phyloP scores from a whole-genome alignment of 2,888 invertebrate genomes.

The Periphyllus acericola region DNA sequence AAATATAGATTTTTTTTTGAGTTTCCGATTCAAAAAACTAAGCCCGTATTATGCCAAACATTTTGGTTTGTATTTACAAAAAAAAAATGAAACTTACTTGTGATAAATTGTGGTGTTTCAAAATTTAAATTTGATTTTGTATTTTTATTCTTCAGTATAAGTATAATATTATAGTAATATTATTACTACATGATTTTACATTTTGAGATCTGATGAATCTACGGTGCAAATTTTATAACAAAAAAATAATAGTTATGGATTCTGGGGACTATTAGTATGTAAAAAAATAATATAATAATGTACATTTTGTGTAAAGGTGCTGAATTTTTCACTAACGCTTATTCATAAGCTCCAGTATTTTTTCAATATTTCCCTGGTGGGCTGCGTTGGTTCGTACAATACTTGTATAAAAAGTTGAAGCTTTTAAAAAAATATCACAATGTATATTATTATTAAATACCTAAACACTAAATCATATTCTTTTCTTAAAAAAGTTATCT shows the following conservation, averaged over 20 bases:
- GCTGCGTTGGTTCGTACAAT: neutral
- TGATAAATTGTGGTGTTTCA: too few relatives aligned
- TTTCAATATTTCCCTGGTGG: constrained; percentile 18
- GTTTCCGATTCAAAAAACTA: too few relatives aligned
- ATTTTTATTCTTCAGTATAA: too few relatives aligned
- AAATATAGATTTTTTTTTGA: too few relatives aligned
- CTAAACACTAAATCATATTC: constrained; percentile 25
- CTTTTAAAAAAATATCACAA: neutral
- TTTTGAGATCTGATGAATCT: neutral
- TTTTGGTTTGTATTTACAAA: too few relatives aligned
- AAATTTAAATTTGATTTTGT: too few relatives aligned
- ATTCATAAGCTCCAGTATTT: neutral
- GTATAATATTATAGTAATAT: too few relatives aligned
- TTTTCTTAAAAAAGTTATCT: constrained; percentile 5
- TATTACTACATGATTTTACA: too few relatives aligned
- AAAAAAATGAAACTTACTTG: too few relatives aligned
- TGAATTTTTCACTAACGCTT: neutral
- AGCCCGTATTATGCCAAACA: too few relatives aligned
- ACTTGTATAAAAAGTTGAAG: constrained; percentile 11
- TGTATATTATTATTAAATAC: constrained; percentile 41
- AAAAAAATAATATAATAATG: neutral
- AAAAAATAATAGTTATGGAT: neutral
- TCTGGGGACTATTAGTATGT: neutral
- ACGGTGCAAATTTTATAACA: neutral
- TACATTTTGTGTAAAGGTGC: neutral